These are phyloP conservation scores for Sorex maritimensis DNA, from an alignment of 2,797 vertebrate genomes.

Conservation along the genomic window DNA sequence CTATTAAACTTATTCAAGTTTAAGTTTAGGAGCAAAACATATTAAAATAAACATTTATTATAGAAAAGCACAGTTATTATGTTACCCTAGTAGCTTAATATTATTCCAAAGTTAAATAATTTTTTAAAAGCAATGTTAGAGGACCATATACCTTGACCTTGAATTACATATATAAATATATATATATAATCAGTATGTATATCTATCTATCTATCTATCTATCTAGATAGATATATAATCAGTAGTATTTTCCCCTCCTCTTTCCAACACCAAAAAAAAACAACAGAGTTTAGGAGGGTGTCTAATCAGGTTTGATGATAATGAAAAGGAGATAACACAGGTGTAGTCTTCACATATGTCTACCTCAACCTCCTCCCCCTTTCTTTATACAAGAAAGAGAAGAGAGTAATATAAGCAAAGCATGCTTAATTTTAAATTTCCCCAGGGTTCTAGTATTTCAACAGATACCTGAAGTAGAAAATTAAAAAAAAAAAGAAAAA, in stretches of 20 bases:
- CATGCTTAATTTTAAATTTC: conserved; percentile 49
- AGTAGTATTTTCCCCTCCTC: too few species aligned
- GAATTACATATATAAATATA: too few species aligned
- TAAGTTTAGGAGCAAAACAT: background rate
- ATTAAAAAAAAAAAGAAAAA: conserved; percentile 36
- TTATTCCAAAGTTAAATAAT: background rate
- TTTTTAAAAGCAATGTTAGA: too few species aligned
- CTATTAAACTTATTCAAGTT: background rate
- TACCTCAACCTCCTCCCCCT: too few species aligned
- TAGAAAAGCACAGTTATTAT: background rate
- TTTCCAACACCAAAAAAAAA: too few species aligned
- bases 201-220: too few species aligned
- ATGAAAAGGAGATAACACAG: background rate
- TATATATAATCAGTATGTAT: too few species aligned
- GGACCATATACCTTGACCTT: too few species aligned
- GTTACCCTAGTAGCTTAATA: background rate
- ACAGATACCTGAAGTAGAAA: conserved; percentile 7
- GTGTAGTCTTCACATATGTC: background rate
- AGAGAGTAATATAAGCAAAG: background rate
- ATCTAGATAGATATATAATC: too few species aligned
- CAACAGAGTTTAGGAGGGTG: background rate
- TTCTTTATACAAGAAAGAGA: background rate
- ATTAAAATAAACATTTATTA: background rate
- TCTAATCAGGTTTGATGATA: background rate
- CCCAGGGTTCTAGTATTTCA: background rate